A percentile compares a stretch with the other conserved stretches of the same genome.
Conservation (phyloP, 2,113 vertebrate genomes). For the Grantiella picta region DNA sequence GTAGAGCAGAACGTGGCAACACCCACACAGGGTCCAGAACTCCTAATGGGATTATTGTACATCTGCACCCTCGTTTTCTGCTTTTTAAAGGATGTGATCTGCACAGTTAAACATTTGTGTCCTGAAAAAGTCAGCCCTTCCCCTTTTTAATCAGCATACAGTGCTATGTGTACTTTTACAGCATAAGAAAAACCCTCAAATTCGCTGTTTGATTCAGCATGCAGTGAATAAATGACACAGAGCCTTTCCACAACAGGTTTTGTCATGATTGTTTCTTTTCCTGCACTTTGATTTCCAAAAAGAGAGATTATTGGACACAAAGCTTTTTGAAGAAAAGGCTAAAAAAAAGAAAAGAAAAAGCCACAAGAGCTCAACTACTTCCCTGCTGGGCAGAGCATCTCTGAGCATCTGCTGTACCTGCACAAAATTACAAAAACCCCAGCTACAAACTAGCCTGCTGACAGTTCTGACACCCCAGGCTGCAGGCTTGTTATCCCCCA, state of each 20-base stretch:
- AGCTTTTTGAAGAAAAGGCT: background rate
- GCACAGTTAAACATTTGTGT: background rate
- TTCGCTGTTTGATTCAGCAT: background rate
- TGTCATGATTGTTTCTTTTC: background rate
- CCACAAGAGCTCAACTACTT: background rate
- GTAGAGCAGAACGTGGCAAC: background rate
- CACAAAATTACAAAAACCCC: background rate
- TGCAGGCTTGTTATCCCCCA: background rate
- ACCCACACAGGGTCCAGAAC: background rate
- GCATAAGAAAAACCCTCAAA: background rate
- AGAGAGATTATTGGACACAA: background rate
- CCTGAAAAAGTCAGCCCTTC: background rate
- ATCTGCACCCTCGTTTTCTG: background rate
- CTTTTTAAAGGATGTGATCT: background rate
- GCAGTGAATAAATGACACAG: background rate
- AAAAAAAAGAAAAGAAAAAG: background rate
- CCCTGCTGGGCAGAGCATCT: background rate
- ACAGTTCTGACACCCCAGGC: background rate
- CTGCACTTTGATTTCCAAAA: background rate
- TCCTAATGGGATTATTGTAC: background rate
- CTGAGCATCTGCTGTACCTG: background rate
- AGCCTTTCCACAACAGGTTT: background rate
- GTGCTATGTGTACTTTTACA: background rate
- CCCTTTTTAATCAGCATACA: background rate
- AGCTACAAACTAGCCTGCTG: background rate